Base-by-base conservation (phyloP, 1,140 invertebrate species). In the Tetramorium simillimum region DNA sequence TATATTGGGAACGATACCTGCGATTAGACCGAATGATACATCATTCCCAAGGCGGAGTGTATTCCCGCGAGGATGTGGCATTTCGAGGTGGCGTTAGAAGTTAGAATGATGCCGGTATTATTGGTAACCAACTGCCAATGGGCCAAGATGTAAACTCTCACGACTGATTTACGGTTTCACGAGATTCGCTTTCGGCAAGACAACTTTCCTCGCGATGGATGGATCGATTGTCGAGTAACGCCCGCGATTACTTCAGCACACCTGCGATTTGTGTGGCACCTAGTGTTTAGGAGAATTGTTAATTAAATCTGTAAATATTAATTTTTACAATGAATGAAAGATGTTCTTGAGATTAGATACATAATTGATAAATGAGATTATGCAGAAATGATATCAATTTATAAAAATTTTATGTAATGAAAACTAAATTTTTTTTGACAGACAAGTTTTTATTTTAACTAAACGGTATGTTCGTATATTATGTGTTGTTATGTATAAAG, bases 111-210 rank as follows among this genome's bases (percentile, higher is more conserved):
- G 88, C 63, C 53, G 72, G 46, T 89, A 82, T 84, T 85, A 80
- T 73, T 80, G 60, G 88, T 84, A 75, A 80, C 70, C 85, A 77
- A n/a, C 62, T 69, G 67, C 65, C 43, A 82, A 84, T 86, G 51
- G 73, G 53, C 60, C 51, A 33, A 33, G 88, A 63, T 88, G 60
- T 91, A 91, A 67, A 91, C 75, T 86, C 73, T 88, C 49, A 76
- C 56, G 82, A 91, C 73, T 78, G 80, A 91, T 91, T 89, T 85
- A 76, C 84, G 85, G 78, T 77, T 91, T 91, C 73, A 84, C 82
- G 81, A 90, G 70, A 86, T 75, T 85, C n/a, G 76, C 90, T 92
- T 92, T 92, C 89, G 88, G 85, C 89, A 87, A 91, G 73, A 86
- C 90, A 87, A 89, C 86, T 90, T 92, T 92, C 90, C 77, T 91